phyloP scores from a whole-genome alignment of 2,113 vertebrate species.

The Boulengeromyrus knoepffleri region DNA sequence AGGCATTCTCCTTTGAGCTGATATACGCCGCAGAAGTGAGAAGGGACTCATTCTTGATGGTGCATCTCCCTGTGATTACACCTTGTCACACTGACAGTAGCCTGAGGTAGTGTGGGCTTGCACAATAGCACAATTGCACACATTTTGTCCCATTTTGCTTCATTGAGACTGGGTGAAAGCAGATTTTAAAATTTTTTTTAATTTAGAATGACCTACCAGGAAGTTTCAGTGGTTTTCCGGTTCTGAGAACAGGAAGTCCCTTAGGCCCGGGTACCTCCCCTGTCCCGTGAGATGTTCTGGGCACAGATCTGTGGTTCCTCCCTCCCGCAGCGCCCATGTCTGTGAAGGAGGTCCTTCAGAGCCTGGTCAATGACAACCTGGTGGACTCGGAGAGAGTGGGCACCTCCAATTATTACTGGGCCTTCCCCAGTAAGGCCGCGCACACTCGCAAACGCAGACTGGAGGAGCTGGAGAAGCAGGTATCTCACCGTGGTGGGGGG shows the following conservation, averaged over 20 bases:
- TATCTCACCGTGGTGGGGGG: conserved; percentile 41
- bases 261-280: neutral
- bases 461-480: conserved; percentile 77
- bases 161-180: neutral
- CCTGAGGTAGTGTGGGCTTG: neutral
- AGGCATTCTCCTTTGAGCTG: neutral
- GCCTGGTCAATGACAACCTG: conserved; percentile 92
- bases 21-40: neutral
- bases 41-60: neutral
- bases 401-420: conserved; percentile 97
- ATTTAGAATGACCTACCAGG: neutral
- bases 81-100: neutral
- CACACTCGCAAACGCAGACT: conserved; percentile 73
- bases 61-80: neutral
- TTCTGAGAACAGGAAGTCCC: neutral
- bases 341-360: conserved; percentile 92
- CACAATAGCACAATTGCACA: neutral
- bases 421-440: conserved; percentile 93
- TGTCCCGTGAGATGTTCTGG: neutral
- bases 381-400: conserved; percentile 90
- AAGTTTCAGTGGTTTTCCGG: neutral
- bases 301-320: neutral
- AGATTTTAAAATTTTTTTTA: neutral
- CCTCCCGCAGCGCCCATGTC: conserved; percentile 75
- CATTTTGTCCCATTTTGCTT: neutral